phyloP scores from a whole-genome alignment of 2,888 invertebrate species.

The Darwinula stevensoni region DNA sequence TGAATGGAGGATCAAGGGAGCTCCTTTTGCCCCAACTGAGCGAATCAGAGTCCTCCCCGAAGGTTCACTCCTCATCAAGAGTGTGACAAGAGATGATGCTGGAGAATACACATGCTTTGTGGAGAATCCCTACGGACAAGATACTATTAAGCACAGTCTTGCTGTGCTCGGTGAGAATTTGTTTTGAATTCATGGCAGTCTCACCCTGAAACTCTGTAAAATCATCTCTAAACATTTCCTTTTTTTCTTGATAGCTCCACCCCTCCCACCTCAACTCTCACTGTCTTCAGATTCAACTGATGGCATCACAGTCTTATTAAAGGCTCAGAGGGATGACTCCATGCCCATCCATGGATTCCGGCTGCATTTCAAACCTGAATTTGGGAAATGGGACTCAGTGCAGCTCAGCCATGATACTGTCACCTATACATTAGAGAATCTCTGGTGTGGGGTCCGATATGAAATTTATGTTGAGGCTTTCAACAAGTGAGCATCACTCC shows the following conservation, averaged over 20 bases:
- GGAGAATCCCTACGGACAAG: conserved; percentile 70
- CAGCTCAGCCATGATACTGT: conserved; percentile 24
- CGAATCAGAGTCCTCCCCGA: conserved; percentile 56
- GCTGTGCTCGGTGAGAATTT: conserved; percentile 37
- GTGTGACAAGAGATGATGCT: conserved; percentile 61
- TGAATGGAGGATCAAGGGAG: conserved; percentile 44
- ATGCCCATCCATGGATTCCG: conserved; percentile 77
- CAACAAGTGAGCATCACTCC: conserved; percentile 52
- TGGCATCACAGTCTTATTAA: conserved; percentile 36
- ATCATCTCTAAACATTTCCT: conserved; percentile 5
- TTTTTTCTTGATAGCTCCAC: conserved; percentile 26
- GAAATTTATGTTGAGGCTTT: conserved; percentile 76
- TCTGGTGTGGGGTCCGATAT: conserved; percentile 75
- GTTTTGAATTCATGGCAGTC: neutral
- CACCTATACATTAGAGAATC: conserved; percentile 38
- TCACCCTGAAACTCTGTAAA: neutral
- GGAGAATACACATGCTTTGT: conserved; percentile 83
- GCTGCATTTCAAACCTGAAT: conserved; percentile 73
- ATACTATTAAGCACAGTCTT: conserved; percentile 63
- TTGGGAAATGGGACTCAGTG: conserved; percentile 71
- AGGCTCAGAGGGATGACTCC: conserved; percentile 40
- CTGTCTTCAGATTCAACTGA: conserved; percentile 42
- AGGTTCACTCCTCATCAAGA: conserved; percentile 65
- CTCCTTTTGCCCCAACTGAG: conserved; percentile 44
- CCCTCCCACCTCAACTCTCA: conserved; percentile 40